Base-by-base conservation (phyloP, 2,113 vertebrate species). In the Psephotus haematonotus region DNA sequence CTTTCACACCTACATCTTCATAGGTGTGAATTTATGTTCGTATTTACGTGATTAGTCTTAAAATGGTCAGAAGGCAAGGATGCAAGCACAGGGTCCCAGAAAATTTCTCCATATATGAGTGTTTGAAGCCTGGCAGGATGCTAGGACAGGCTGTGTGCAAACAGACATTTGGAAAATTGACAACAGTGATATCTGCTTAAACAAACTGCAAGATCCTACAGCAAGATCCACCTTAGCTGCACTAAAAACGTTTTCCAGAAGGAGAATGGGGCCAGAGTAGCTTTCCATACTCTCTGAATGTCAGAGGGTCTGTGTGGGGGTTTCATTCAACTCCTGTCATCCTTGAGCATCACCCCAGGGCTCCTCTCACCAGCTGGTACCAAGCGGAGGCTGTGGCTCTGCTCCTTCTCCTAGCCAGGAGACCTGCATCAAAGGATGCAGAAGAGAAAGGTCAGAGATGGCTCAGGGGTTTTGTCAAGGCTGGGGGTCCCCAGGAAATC, bases 171-270 rank as follows among this genome's bases (percentile, higher is more conserved):
- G 94, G 85, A 95, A 95, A 95, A 75, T 28, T 90, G 92, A 87
- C 93, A 97, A 60, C 96, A 95, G 49, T 9, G 37, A 35, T 91
- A 85, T 75, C 90, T 94, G 75, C 86, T 92, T 95, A 92, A 92
- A 78, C 65, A 76, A 89, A 74, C 85, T 65, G 59, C 41, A 91
- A 83, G 67, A 86, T 81, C 47, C 62, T 12, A 12, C 59, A 79
- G 74, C 55, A 76, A 68, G 28, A 86, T 80, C 72, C 37, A 79
- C 55, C 57, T 90, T 35, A 62, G 75, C 74, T 70, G 43, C 68
- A 57, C 31, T 76, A 35, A 68, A 91, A 69, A 62, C 2, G 0
- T 35, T 86, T 84, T 64, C 50, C 70, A 68, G 76, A 60, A 92
- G 28, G 18, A 81, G 31, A 85, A 71, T 10, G 15, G 10, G n/a